Evolutionary conservation across 1,140 invertebrate species (phyloP), one percentile per base, ranked within the genome.

Genomic region (Trichonephila clavipes): DNA sequence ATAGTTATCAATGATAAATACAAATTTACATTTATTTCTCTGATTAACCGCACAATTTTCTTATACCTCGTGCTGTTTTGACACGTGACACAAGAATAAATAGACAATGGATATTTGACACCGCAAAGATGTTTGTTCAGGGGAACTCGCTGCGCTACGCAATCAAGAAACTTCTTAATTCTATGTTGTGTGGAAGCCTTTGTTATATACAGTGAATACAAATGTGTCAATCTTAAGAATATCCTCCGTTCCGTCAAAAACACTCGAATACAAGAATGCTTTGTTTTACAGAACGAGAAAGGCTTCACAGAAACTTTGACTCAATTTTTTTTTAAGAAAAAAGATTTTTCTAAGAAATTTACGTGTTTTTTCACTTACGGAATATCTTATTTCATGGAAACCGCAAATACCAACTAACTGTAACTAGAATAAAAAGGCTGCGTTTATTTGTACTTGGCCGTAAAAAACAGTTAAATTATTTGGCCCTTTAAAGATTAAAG

Each of bases 81-180:
- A 77, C 72, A 40, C 34, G 72, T 40, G 28, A 18, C 18, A 19
- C 4, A 77, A 34, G 72, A 34, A 40, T 77, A 77, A 77, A 77
- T 77, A 77, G 72, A 77, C 72, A 77, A 77, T 77, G 72, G 72
- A 77, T 40, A 77, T 77, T 40, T 77, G 72, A 77, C 72, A 77
- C 72, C 16, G 16, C 72, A 77, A 34, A 6, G 72, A 24, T 4
- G 16, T 14, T 40, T 18, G 6, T 34, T 18, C 3, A 77, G 34
- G 16, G 69, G 28, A 40, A 7, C 72, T 69, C n/a, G 34, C 16
- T 12, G 18, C 40, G 12, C 72, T 77, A 77, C 18, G 72, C 18
- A 77, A 77, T 77, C 72, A 77, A 77, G 34, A 28, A 77, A 7
- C 34, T 40, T 40, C 21, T 64, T 5, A 51, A 19, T 64, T 64